Base-by-base conservation (phyloP, 2,113 vertebrate species). In the Sander vitreus region DNA sequence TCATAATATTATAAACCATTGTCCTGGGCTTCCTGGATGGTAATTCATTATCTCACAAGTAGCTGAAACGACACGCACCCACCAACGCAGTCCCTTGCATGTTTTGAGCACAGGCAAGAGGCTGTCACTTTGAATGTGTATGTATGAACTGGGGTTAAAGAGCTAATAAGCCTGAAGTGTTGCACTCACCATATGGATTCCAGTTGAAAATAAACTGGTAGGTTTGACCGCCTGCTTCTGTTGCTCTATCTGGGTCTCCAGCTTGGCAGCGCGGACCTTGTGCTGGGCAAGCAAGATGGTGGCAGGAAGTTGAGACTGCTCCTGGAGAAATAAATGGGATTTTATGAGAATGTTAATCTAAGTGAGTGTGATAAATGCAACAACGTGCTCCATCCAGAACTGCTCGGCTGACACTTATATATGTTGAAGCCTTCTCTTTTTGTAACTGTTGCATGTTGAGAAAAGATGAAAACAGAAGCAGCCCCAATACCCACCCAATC, bases 211-310 rank as follows among this genome's bases (percentile, higher is more conserved):
- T 0, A 97, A 95, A 89, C 96, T 96, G 73, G 93, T 80, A 15
- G 97, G 95, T 94, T 98, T 99, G 88, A 96, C 91, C n/a, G 92
- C 86, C 88, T 96, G 97, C 59, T 95, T 95, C 89, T 98, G 96
- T 89, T 97, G 97, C 91, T 98, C 97, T 66, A 98, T 94, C 72
- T 98, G 94, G 60, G 94, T 96, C 95, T 98, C 98, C 90, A 99
- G 89, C 80, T 99, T 96, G 11, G 96, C 94, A 36, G 97, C 96
- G 71, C 96, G 96, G 86, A 96, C 97, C 90, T 99, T 99, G 94
- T 99, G 98, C 85, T 99, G 96, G 80, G 98, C 97, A 79, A 99
- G 93, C 83, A 99, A 95, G 64, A 99, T 83, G 51, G 96, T 96
- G 48, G 98, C 98, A 19, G 98, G 98, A 88, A 99, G 94, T 90